phyloP scores from a whole-genome alignment of 2,797 vertebrate species.

The Acipenser oxyrinchus region DNA sequence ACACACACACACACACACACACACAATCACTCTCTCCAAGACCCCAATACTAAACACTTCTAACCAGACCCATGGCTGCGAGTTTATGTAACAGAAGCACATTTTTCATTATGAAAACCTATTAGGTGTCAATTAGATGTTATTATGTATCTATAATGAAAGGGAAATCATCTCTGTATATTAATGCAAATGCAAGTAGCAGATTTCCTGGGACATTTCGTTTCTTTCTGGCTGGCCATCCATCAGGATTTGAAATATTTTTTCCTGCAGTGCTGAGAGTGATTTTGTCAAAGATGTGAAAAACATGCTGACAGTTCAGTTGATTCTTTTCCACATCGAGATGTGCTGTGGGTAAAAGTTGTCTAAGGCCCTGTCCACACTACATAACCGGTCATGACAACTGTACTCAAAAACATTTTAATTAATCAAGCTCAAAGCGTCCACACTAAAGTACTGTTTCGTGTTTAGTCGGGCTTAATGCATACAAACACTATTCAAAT shows the following conservation, averaged over 20 bases:
- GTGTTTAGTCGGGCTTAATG: too few relatives aligned
- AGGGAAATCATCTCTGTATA: conserved; percentile 10
- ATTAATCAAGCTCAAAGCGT: too few relatives aligned
- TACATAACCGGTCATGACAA: neutral
- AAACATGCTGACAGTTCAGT: too few relatives aligned
- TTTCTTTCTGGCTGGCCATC: neutral
- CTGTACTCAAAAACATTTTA: too few relatives aligned
- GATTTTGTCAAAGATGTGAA: too few relatives aligned
- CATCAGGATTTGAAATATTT: neutral
- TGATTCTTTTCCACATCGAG: too few relatives aligned
- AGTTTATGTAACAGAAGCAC: conserved; percentile 35
- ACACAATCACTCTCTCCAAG: conserved; percentile 19
- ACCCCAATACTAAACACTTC: conserved; percentile 21
- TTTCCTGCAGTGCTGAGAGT: too few relatives aligned
- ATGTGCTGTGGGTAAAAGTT: too few relatives aligned
- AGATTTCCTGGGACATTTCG: conserved; percentile 6
- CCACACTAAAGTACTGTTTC: too few relatives aligned
- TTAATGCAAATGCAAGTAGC: conserved; percentile 10
- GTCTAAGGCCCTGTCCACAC: neutral
- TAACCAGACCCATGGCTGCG: conserved; percentile 24
- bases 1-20: conserved; percentile 22
- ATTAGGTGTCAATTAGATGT: conserved; percentile 28
- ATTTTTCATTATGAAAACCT: conserved; percentile 39
- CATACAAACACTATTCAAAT: too few relatives aligned
- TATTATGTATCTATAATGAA: conserved; percentile 14